phyloP scores from a whole-genome alignment of 2,797 vertebrate species.

The Threskiornis aethiopicus region DNA sequence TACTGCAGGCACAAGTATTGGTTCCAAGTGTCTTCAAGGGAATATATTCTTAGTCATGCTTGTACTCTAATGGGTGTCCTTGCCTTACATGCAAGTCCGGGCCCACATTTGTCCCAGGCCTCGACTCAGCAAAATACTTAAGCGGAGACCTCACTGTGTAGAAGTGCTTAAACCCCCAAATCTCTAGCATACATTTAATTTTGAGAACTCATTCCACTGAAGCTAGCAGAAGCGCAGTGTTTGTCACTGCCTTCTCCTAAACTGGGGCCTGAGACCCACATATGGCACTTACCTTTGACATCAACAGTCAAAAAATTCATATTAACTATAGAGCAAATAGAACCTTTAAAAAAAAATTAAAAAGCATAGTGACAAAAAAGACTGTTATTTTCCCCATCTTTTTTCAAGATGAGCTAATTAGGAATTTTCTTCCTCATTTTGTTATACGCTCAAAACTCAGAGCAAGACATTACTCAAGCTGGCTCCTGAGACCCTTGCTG shows the following conservation, averaged over 20 bases:
- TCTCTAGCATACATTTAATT: neutral
- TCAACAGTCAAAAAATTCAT: neutral
- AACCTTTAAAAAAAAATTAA: neutral
- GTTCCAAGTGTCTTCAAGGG: slow-evolving; percentile 32
- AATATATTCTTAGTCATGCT: slow-evolving; percentile 26
- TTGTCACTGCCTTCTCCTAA: neutral
- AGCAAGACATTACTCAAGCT: neutral
- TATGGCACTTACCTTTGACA: neutral
- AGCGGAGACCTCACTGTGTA: neutral
- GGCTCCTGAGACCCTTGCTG: neutral
- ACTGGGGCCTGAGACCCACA: neutral
- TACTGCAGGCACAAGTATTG: slow-evolving; percentile 22
- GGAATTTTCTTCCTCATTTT: neutral
- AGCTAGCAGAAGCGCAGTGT: neutral
- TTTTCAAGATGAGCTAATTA: neutral
- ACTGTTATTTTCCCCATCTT: neutral
- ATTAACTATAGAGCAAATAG: neutral
- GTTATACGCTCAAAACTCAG: neutral
- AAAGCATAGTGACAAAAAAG: neutral
- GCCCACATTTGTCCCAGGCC: neutral
- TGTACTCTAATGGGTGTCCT: slow-evolving; percentile 25
- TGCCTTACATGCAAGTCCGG: neutral
- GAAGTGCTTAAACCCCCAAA: neutral
- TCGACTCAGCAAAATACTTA: neutral
- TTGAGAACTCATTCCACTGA: neutral